phyloP scores from a whole-genome alignment of 2,888 invertebrate species.

The Nomada flava region DNA sequence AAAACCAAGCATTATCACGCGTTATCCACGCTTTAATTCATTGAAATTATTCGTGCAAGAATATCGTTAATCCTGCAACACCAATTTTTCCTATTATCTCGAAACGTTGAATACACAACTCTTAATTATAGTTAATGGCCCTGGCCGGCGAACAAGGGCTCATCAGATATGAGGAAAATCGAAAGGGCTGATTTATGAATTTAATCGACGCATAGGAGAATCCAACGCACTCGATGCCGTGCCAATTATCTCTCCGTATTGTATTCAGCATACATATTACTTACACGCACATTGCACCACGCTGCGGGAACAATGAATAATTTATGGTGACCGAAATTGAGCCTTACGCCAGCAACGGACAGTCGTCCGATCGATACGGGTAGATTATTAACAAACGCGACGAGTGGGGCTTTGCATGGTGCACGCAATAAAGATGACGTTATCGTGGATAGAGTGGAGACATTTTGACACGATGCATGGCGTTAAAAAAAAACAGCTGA shows the following conservation, averaged over 20 bases:
- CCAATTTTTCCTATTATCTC: too few relatives aligned
- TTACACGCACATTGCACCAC: slow-evolving; percentile 30
- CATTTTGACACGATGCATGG: not conserved
- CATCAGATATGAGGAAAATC: not conserved
- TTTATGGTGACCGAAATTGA: slow-evolving; percentile 62
- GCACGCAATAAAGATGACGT: slow-evolving; percentile 8
- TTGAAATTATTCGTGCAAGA: not conserved
- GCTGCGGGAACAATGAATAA: slow-evolving; percentile 58
- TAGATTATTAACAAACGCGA: slow-evolving; percentile 54
- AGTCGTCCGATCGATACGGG: slow-evolving; percentile 41
- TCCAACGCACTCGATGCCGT: slow-evolving; percentile 18
- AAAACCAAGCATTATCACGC: not conserved
- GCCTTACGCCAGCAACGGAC: slow-evolving; percentile 42
- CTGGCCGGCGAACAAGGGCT: not conserved
- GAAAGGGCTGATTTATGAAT: slow-evolving; percentile 20
- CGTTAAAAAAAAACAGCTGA: not conserved
- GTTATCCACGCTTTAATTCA: too few relatives aligned
- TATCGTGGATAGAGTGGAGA: not conserved
- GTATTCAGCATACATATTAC: slow-evolving; percentile 55
- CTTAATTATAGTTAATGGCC: not conserved
- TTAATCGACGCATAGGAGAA: slow-evolving; percentile 29
- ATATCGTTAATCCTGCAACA: not conserved
- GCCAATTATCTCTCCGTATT: slow-evolving; percentile 51
- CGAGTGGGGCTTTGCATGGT: slow-evolving; percentile 25
- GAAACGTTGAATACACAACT: too few relatives aligned